A percentile compares a stretch with the other conserved stretches of the same genome.
These are phyloP conservation scores for Engystomops pustulosus DNA, from an alignment of 2,113 vertebrate species.

Conservation along the genomic window DNA sequence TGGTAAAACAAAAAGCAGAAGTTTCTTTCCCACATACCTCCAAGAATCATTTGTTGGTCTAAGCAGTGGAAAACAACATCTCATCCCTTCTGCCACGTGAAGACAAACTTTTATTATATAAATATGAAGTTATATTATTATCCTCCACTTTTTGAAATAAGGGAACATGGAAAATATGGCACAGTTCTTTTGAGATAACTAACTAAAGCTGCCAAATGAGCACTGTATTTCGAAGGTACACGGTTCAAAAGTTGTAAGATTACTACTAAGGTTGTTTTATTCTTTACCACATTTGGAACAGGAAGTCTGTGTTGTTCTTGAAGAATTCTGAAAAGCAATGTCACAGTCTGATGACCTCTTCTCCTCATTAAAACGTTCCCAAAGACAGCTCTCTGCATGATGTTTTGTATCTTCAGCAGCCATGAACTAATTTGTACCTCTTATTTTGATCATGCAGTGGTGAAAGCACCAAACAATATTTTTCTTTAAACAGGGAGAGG, in stretches of 20 bases:
- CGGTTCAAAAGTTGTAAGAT: slow-evolving; percentile 86
- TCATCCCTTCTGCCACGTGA: slow-evolving; percentile 80
- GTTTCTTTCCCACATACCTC: slow-evolving; percentile 64
- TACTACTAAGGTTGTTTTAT: slow-evolving; percentile 89
- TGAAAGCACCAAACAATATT: slow-evolving; percentile 88
- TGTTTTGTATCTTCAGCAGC: slow-evolving; percentile 87
- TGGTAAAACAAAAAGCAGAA: slow-evolving; percentile 77
- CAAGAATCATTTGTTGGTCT: slow-evolving; percentile 70
- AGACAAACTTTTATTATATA: slow-evolving; percentile 86
- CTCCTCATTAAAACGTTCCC: slow-evolving; percentile 98
- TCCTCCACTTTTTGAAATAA: slow-evolving; percentile 83
- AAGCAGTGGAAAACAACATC: slow-evolving; percentile 82
- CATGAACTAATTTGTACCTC: slow-evolving; percentile 89
- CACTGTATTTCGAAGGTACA: slow-evolving; percentile 81
- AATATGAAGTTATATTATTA: slow-evolving; percentile 81
- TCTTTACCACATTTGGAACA: slow-evolving; percentile 86
- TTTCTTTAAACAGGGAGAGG: slow-evolving; percentile 85
- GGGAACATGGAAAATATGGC: slow-evolving; percentile 83
- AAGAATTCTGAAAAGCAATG: slow-evolving; percentile 90
- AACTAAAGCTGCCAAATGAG: slow-evolving; percentile 86
- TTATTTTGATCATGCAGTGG: slow-evolving; percentile 92
- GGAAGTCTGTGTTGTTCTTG: slow-evolving; percentile 90
- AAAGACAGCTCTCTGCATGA: slow-evolving; percentile 91
- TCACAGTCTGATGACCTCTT: slow-evolving; percentile 91
- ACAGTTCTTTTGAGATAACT: slow-evolving; percentile 81